phyloP scores from a whole-genome alignment of 2,113 vertebrate species.

The Callospermophilus lateralis region DNA sequence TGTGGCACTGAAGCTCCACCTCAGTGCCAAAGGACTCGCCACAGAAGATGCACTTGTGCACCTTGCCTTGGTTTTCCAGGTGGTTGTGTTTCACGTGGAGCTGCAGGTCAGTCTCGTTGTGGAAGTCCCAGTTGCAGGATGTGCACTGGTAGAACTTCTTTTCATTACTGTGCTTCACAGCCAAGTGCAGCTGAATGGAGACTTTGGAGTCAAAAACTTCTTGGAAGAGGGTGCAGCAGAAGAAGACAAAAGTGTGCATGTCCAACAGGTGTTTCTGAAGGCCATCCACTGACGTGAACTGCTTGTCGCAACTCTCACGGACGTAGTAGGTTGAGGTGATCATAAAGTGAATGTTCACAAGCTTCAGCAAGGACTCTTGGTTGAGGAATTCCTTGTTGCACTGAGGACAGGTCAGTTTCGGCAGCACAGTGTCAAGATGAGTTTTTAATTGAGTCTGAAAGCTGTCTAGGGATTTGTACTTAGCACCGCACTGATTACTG shows the following conservation, averaged over 20 bases:
- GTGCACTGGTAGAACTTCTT: slow-evolving; percentile 98
- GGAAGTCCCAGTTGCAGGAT: slow-evolving; percentile 99
- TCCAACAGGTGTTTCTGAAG: slow-evolving; percentile 98
- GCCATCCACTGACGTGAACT: slow-evolving; percentile 99
- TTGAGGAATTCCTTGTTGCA: slow-evolving; percentile 99
- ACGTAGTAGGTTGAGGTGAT: slow-evolving; percentile 99
- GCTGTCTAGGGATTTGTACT: slow-evolving; percentile 96
- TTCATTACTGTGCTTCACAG: slow-evolving; percentile 99
- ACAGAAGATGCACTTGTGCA: slow-evolving; percentile 98
- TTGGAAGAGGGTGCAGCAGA: slow-evolving; percentile 98
- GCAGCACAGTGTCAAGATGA: slow-evolving; percentile 95
- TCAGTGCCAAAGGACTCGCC: slow-evolving; percentile 98
- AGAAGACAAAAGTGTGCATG: slow-evolving; percentile 99
- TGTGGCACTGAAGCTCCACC: slow-evolving; percentile 99
- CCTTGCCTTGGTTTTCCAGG: slow-evolving; percentile 96
- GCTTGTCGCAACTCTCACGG: slow-evolving; percentile 99
- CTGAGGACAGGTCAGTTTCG: slow-evolving; percentile 97
- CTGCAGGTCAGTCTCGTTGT: slow-evolving; percentile 96
- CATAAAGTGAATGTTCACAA: slow-evolving; percentile 98
- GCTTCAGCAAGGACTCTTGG: slow-evolving; percentile 97
- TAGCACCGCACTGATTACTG: slow-evolving; percentile 97
- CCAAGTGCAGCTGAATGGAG: slow-evolving; percentile 98
- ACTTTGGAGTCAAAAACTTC: slow-evolving; percentile 99
- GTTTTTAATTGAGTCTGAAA: slow-evolving; percentile 99
- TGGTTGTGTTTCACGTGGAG: slow-evolving; percentile 98